These are phyloP conservation scores for Ips nitidus DNA, from an alignment of 1,140 invertebrate genomes.

Conservation along the genomic window DNA sequence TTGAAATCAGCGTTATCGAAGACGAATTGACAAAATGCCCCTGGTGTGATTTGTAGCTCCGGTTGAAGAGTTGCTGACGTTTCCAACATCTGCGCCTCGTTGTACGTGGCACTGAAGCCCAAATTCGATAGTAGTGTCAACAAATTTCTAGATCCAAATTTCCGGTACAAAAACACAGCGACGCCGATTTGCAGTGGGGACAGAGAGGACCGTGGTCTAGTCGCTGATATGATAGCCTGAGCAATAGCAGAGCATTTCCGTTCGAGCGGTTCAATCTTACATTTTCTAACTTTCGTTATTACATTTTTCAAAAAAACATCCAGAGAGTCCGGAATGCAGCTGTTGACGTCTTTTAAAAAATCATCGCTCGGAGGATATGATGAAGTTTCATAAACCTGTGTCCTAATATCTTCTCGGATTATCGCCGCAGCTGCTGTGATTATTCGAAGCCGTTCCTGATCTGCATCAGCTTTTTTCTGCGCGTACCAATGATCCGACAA, in stretches of 20 bases:
- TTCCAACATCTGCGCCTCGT: conserved; percentile 42
- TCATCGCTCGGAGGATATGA: conserved; percentile 45
- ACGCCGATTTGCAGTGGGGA: conserved; percentile 40
- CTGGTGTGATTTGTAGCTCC: conserved; percentile 17
- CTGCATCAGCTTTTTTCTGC: conserved; percentile 39
- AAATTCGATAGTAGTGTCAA: conserved; percentile 39
- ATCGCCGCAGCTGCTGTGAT: conserved; percentile 49
- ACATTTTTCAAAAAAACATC: conserved; percentile 45
- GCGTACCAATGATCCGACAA: conserved; percentile 44
- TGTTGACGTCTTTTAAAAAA: conserved; percentile 41
- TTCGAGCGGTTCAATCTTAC: conserved; percentile 42
- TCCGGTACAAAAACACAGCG: conserved; percentile 37
- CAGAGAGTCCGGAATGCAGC: conserved; percentile 47
- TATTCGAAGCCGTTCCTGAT: conserved; percentile 43
- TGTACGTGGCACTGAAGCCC: conserved; percentile 45
- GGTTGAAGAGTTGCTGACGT: conserved; percentile 40
- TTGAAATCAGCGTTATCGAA: conserved; percentile 50
- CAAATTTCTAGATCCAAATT: conserved; percentile 41
- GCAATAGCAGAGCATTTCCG: conserved; percentile 45
- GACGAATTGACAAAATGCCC: conserved; percentile 45
- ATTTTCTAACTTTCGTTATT: conserved; percentile 47
- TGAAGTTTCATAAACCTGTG: conserved; percentile 43
- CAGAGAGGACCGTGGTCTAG: conserved; percentile 42
- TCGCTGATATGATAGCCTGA: conserved; percentile 42
- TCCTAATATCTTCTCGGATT: conserved; percentile 50